These are phyloP conservation scores for Nesogale talazaci DNA, from an alignment of 2,113 vertebrate species.

Conservation along the genomic window DNA sequence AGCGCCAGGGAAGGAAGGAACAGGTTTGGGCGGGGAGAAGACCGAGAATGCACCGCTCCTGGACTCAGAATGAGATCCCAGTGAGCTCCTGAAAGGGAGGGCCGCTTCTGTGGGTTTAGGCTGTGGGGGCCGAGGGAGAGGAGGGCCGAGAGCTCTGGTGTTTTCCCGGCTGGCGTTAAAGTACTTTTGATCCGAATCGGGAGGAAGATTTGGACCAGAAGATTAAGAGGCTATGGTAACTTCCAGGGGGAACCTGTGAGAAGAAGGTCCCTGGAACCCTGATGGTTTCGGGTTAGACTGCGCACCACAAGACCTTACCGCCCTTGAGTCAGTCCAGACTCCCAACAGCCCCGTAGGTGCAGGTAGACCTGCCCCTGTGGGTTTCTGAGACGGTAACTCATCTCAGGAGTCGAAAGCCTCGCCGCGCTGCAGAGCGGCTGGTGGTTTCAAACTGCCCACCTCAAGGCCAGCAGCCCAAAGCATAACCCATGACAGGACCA, in stretches of 20 bases:
- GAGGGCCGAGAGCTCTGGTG: not conserved
- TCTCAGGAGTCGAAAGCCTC: too few species aligned
- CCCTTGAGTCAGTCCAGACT: too few species aligned
- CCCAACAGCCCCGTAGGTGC: too few species aligned
- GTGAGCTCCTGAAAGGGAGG: not conserved
- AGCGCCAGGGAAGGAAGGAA: not conserved
- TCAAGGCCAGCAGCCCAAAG: too few species aligned
- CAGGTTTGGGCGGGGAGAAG: not conserved
- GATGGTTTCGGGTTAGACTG: too few species aligned
- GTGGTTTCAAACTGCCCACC: too few species aligned
- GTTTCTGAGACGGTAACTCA: too few species aligned
- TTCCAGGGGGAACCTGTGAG: not conserved
- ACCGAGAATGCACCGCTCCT: not conserved
- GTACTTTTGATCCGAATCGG: not conserved
- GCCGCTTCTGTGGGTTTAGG: not conserved
- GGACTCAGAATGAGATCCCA: not conserved
- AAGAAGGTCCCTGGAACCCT: not conserved
- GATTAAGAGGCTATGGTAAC: not conserved
- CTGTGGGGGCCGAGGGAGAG: not conserved
- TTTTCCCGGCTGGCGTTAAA: slow-evolving; percentile 29
- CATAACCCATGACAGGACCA: too few species aligned
- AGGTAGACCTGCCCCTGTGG: too few species aligned
- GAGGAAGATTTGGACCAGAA: slow-evolving; percentile 20
- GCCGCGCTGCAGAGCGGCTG: too few species aligned
- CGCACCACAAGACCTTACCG: too few species aligned